Evolutionary conservation across 2,888 invertebrate species (phyloP), one percentile per base, ranked within the genome.

Genomic region (Agrotis exclamationis): DNA sequence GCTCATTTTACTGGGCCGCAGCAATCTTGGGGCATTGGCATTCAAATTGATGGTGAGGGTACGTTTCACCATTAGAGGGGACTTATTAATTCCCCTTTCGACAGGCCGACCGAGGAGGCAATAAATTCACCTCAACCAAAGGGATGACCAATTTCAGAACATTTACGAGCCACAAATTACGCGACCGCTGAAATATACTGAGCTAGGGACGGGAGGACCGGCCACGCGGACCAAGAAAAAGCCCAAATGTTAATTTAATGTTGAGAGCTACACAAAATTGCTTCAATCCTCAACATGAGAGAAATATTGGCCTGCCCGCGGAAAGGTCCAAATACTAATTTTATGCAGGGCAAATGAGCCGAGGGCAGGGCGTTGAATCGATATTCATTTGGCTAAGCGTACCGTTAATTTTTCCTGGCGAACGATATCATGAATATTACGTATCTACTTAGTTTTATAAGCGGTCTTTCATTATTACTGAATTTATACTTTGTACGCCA

Each of bases 111-210:
- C 95, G 95, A 95, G 94, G 90, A 94, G 94, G 93, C 95, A 92
- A 96, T 96, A 96, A 96, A 96, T 96, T 96, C 94, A 93, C 95
- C 95, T 95, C 95, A 93, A 94, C 96, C 96, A 95, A 96, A 96
- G 95, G 96, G 96, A 96, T 96, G 96, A 96, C 96, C 96, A 96
- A 96, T 96, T 96, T 96, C 95, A 94, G 96, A 96, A 95, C 96
- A 96, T 96, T 96, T 96, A 96, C 96, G 96, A 95, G 94, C 96
- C 96, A 96, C 96, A 96, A 96, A 96, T 96, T 96, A 96, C 96
- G 93, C 94, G 94, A 93, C 95, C 95, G 93, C 92, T 93, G 96
- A 96, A 96, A 96, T 95, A 95, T 96, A 96, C 95, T 94, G 93
- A 93, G 91, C 90, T 86, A 87, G 90, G 93, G 91, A 92, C 90